Evolutionary conservation across 2,888 invertebrate genomes (phyloP), one percentile per base, ranked within the genome.

Genomic region (Torymus tubicola): DNA sequence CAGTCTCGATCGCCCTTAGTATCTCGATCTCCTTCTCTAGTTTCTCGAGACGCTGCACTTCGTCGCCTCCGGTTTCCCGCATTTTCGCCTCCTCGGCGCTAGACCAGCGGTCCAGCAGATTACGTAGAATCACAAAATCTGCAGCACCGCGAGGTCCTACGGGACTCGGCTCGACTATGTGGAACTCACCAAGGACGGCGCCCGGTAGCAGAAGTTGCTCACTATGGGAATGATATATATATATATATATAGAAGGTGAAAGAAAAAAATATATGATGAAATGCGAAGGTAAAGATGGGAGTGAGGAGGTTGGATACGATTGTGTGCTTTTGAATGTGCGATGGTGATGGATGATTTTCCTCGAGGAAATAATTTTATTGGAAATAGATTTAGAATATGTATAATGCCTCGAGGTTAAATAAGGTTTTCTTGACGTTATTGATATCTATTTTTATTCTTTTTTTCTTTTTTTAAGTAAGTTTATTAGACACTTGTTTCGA

Each of bases 111-210:
- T 94, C 95, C 65, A 88, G 80, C 31, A 87, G 93, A 21, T 93
- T 93, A 86, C 94, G 95, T 2, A 96, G 91, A 91, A 95, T 93
- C 85, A 95, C 94, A 86, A 96, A 96, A 90, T 96, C 96, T 86
- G 93, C 21, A 2, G 11, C 11, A 12, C 69, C 69, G 11, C 18
- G 31, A 0, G 18, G 8, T 0, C 52, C 4, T n/a, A 10, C 3
- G 13, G 12, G 14, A 0, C n/a, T 5, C 2, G 68, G 64, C 1
- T 65, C 16, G 2, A 69, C 8, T 14, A 78, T 64, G 60, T 60
- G 42, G 24, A 78, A 81, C 16, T 71, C 77, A 14, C 31, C 50
- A 24, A 64, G 10, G 10, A 12, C 13, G 0, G 14, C 10, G 14
- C 31, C 31, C 5, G 31, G 31, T 1, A 31, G 31, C 31, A 31